Evolutionary conservation across 1,140 invertebrate genomes (phyloP).

Genomic region (Leptopilina boulardi): DNA sequence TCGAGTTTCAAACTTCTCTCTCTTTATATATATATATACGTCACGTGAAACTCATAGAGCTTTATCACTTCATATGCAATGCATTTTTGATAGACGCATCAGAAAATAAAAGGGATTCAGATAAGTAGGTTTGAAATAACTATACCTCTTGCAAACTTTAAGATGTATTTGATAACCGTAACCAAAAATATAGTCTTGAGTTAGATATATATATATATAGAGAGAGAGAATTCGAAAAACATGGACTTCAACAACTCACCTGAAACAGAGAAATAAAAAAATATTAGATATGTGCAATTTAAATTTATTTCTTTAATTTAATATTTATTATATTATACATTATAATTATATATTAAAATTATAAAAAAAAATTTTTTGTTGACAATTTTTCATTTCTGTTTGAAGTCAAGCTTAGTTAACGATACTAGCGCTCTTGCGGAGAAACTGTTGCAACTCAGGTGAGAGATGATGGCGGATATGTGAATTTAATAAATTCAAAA

Average conservation of each 20-base stretch:
- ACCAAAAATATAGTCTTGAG: background rate
- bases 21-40: too few relatives aligned
- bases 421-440: too few relatives aligned
- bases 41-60: constrained; percentile 12
- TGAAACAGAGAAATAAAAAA: background rate
- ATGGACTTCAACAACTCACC: background rate
- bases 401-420: too few relatives aligned
- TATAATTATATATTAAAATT: too few relatives aligned
- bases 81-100: background rate
- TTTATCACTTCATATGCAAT: constrained; percentile 10
- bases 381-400: too few relatives aligned
- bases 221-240: background rate
- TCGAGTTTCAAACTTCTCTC: constrained; percentile 24
- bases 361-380: too few relatives aligned
- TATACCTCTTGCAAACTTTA: constrained; percentile 2
- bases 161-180: background rate
- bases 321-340: too few relatives aligned
- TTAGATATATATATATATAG: too few relatives aligned
- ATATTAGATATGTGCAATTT: background rate
- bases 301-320: too few relatives aligned
- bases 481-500: too few relatives aligned
- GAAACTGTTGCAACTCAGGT: too few relatives aligned
- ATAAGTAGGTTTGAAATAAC: background rate
- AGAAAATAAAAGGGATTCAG: background rate
- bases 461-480: too few relatives aligned